These are phyloP conservation scores for Caenorhabditis angaria DNA, from an alignment of 2,888 invertebrate species.

Conservation along the genomic window DNA sequence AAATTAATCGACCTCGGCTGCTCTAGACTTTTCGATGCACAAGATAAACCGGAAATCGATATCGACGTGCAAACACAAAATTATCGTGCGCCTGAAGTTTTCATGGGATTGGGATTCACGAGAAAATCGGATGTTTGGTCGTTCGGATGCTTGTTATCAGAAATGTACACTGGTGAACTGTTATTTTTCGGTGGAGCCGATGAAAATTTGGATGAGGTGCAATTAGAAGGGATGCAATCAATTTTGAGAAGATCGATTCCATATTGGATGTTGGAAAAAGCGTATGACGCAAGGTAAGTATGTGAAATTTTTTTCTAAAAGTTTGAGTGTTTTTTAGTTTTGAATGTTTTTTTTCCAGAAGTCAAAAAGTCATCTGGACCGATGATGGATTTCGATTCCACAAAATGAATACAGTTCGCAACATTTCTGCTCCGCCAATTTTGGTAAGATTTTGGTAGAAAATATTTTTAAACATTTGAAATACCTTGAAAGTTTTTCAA, in stretches of 20 bases:
- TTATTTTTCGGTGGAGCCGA: slow-evolving; percentile 19
- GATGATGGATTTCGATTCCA: no score
- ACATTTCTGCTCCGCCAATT: no score
- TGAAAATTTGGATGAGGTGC: neutral
- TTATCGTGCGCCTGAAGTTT: slow-evolving; percentile 24
- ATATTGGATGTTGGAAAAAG: neutral
- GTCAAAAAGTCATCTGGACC: no score
- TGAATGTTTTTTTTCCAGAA: no score
- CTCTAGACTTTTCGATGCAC: neutral
- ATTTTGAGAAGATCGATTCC: neutral
- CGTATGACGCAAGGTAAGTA: neutral
- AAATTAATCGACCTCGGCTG: slow-evolving; percentile 21
- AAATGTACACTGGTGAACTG: slow-evolving; percentile 31
- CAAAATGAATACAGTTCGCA: no score
- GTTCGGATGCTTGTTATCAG: slow-evolving; percentile 15
- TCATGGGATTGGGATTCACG: slow-evolving; percentile 12
- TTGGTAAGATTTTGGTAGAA: no score
- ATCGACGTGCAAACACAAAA: slow-evolving; percentile 22
- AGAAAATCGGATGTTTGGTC: slow-evolving; percentile 32
- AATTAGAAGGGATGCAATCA: slow-evolving; percentile 26
- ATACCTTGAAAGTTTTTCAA: no score
- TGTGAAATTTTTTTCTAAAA: neutral
- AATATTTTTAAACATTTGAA: no score
- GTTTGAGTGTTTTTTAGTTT: no score
- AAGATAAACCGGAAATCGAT: neutral